Evolutionary conservation across 2,113 vertebrate genomes (phyloP).

Genomic region (Pithys albifrons): DNA sequence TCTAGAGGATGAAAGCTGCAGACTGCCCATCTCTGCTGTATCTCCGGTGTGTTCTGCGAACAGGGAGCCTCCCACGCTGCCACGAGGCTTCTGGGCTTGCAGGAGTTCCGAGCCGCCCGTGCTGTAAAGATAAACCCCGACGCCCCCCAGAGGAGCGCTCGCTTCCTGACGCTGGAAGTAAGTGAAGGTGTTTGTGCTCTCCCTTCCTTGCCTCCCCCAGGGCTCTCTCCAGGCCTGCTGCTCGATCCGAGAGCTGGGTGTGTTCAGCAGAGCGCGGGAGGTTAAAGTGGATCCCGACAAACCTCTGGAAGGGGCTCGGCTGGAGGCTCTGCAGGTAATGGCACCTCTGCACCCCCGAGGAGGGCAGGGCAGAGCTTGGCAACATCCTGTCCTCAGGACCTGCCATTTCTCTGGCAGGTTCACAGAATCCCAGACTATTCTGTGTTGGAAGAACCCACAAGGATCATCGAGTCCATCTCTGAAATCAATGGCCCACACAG

Average conservation of each 20-base stretch:
- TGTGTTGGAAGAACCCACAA: too few relatives aligned
- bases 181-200: conserved; percentile 52
- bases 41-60: not conserved
- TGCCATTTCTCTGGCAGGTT: accelerated
- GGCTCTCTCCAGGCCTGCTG: conserved; percentile 80
- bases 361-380: not conserved
- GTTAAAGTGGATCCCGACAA: conserved; percentile 98
- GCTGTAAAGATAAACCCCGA: conserved; percentile 90
- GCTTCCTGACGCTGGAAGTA: conserved; percentile 85
- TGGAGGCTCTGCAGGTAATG: conserved; percentile 87
- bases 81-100: conserved; percentile 71
- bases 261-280: conserved; percentile 77
- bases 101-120: conserved; percentile 79
- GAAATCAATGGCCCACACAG: too few relatives aligned
- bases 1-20: accelerated
- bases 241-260: conserved; percentile 76
- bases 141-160: conserved; percentile 84
- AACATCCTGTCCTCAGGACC: accelerated
- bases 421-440: too few relatives aligned
- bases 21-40: not conserved
- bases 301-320: conserved; percentile 88
- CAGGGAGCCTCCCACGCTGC: conserved; percentile 82
- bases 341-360: not conserved
- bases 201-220: conserved; percentile 63
- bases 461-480: too few relatives aligned